Conservation (phyloP, 2,797 vertebrate species). For the Ambastaia sidthimunki region DNA sequence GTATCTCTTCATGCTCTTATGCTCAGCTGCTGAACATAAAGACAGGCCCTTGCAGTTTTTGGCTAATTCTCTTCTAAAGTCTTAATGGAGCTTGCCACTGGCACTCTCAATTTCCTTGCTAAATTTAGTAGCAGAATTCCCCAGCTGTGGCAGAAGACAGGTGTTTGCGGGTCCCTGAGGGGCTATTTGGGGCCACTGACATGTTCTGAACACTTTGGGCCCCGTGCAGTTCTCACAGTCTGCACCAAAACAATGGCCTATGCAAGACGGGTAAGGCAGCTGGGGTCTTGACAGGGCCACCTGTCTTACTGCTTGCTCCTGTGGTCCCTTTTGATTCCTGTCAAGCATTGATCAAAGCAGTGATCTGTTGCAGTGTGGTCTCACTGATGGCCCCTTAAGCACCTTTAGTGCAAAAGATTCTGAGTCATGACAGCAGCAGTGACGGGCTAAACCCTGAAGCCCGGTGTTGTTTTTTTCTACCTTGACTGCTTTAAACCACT, state of each 20-base stretch:
- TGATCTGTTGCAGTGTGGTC: slow-evolving; percentile 77
- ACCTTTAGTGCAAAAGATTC: slow-evolving; percentile 52
- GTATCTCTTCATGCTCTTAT: not conserved
- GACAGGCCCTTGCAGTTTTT: slow-evolving; percentile 52
- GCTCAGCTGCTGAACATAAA: slow-evolving; percentile 63
- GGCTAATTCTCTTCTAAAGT: slow-evolving; percentile 69
- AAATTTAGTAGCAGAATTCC: slow-evolving; percentile 78
- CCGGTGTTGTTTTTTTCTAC: slow-evolving; percentile 39
- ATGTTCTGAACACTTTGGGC: slow-evolving; percentile 71
- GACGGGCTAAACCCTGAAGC: slow-evolving; percentile 54
- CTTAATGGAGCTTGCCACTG: slow-evolving; percentile 59
- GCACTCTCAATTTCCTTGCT: slow-evolving; percentile 66
- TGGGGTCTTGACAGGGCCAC: slow-evolving; percentile 62
- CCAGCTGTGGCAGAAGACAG: slow-evolving; percentile 73
- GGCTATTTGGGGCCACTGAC: slow-evolving; percentile 65
- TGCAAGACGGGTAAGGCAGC: slow-evolving; percentile 54
- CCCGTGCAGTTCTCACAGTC: slow-evolving; percentile 61
- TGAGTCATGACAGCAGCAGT: slow-evolving; percentile 54
- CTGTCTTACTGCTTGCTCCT: slow-evolving; percentile 65
- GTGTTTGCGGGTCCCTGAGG: slow-evolving; percentile 68
- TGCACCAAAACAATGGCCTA: slow-evolving; percentile 54
- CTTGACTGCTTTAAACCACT: slow-evolving; percentile 58
- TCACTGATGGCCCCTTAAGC: slow-evolving; percentile 71
- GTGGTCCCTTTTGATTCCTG: slow-evolving; percentile 70
- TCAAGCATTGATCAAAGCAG: slow-evolving; percentile 75